Base-by-base conservation (phyloP, 2,113 vertebrate genomes). In the Hippocampus comes region DNA sequence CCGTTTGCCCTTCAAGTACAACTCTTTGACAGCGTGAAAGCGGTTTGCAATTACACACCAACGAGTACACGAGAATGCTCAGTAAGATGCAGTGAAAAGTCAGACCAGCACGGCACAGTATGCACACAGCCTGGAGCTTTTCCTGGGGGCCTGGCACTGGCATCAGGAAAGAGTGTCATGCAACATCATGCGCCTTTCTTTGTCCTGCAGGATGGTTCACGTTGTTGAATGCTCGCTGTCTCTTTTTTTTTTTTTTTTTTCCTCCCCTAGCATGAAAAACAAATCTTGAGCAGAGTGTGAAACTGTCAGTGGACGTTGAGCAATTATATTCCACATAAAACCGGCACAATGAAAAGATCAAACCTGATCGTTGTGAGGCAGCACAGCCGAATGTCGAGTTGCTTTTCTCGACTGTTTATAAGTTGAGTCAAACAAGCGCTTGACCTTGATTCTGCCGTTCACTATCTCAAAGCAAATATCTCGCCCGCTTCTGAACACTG, bases 51-150 rank as follows among this genome's bases (percentile, higher is more conserved):
- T 70, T 66, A 51, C 53, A n/a, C 43, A 27, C 18, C 57, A 27
- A 43, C 61, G n/a, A 53, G 38, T 49, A 49, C 46, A 63, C 60
- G 72, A 43, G 27, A 71, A 41, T 41, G 30, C 49, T 34, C 14
- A 9, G 42, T n/a, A 56, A 83, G 42, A 43, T 81, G 79, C 64
- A 63, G 74, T 55, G 71, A 71, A 59, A 27, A 70, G 64, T 81
- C 41, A 43, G 10, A 49, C 72, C 15, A 65, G 46, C 20, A 34
- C 46, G 61, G 17, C 68, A 74, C 63, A 82, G 68, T 67, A 23
- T n/a, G 49, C 68, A 70, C 66, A 81, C 48, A 76, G 82, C 76
- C 79, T 67, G 4, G 49, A 82, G 79, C 82, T 73, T 65, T 63
- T 83, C 74, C 77, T 82, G 66, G 27, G 66, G 76, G 71, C 73